Evolutionary conservation across 2,888 invertebrate genomes (phyloP).

Genomic region (Clanis bilineata): DNA sequence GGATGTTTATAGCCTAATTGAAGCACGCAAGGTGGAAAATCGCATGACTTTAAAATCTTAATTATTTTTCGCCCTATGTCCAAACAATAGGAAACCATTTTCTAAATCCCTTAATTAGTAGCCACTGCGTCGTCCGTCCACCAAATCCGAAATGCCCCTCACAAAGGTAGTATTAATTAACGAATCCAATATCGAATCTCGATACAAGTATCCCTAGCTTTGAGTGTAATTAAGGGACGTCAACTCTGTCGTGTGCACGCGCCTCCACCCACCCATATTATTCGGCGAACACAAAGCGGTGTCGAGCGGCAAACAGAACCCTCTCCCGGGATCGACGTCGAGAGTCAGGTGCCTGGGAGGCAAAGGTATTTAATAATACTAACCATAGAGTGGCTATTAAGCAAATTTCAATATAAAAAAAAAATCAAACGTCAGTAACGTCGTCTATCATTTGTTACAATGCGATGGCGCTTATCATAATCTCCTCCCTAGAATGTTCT

Average conservation of each 20-base stretch:
- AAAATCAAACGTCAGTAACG: no score
- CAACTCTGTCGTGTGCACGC: constrained; percentile 51
- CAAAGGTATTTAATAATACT: no score
- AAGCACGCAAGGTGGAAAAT: neutral
- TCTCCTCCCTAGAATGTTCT: no score
- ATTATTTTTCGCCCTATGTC: constrained; percentile 33
- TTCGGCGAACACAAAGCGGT: constrained; percentile 47
- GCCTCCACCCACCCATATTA: constrained; percentile 36
- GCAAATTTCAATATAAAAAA: no score
- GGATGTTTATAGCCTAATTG: neutral
- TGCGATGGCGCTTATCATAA: no score
- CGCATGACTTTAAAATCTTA: neutral
- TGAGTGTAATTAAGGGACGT: constrained; percentile 53
- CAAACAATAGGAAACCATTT: constrained; percentile 33
- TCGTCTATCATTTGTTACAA: no score
- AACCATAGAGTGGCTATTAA: no score
- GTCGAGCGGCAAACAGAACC: constrained; percentile 38
- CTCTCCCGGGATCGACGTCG: constrained; percentile 34
- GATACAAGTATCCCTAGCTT: constrained; percentile 32
- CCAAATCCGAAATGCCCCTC: constrained; percentile 43
- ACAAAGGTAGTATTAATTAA: constrained; percentile 60
- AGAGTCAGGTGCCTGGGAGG: constrained; percentile 52
- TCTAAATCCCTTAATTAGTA: constrained; percentile 44
- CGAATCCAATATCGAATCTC: constrained; percentile 55
- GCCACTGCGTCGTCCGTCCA: constrained; percentile 37